Base-by-base conservation (phyloP, 2,888 invertebrate genomes). In the Portevinia maculata region DNA sequence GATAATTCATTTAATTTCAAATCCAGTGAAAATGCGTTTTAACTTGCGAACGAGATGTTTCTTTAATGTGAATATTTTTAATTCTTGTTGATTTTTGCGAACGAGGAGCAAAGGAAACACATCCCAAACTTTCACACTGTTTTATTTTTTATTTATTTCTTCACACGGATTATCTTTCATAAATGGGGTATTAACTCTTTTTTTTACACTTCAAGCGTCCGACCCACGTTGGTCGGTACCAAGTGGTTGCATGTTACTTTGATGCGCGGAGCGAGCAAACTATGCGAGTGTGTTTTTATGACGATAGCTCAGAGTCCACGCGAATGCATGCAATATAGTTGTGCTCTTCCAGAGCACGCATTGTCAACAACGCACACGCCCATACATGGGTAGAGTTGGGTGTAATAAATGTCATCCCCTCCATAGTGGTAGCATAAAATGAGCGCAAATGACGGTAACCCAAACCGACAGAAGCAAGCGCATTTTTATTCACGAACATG, bases 201-300 rank as follows among this genome's bases (percentile, higher is more conserved):
- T 83, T 17, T 78, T 71, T 78, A 67, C 60, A 60, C 71, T 83
- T 78, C 67, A 50, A 73, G 44, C 83, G 83, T 78, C 78, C 83
- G 83, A 78, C 83, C 83, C 62, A 78, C 67, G 76, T 52, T 73
- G 59, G 64, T 53, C 59, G 71, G 48, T 67, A 50, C 65, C 71
- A 71, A 78, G 17, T 78, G 50, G 57, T 37, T 73, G 78, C 83
- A 83, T 78, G 83, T 78, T 83, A 78, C 83, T 83, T 83, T 83
- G 76, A 71, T 83, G 83, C 83, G 83, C 83, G 83, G 34, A 83
- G 78, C 83, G 62, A 83, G 67, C 83, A 67, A 78, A 83, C 83
- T 83, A 83, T 78, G 78, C 65, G 78, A 83, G 28, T 70, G 28
- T 78, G 65, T 83, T 83, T 78, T 83, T 71, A 83, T 83, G 83